Evolutionary conservation across 2,113 vertebrate species (phyloP), one percentile per base, ranked within the genome.

Genomic region (Hylia prasina): DNA sequence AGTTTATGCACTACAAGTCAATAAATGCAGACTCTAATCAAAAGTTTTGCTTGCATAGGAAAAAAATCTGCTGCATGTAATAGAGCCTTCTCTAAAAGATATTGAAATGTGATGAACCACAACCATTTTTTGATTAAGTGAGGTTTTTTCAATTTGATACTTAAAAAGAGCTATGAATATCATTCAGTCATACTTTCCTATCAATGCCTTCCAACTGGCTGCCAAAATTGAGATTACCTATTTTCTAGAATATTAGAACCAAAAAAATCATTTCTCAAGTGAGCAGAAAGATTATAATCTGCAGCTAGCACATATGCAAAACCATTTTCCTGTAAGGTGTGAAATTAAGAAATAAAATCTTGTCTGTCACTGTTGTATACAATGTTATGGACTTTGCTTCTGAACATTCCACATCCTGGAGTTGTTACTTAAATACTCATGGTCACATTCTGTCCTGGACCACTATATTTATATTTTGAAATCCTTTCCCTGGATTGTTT

Each of bases 141-240:
- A 90, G n/a, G 40, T 96, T 97, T 98, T 98, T 98, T 97, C 98
- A 97, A 97, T 98, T 98, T 97, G 87, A 81, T 94, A 92, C 91
- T 98, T 98, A 96, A 96, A 97, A 97, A 91, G 80, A 96, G 65
- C 93, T 97, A 94, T 98, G 97, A 98, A 98, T 98, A 97, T 97
- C 11, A 17, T 97, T 98, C 95, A 53, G 78, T 97, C 94, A 85
- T 87, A 96, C 56, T 95, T 80, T 87, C 94, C 96, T 97, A 97
- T 96, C 97, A 97, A 6, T 90, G 93, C 70, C 24, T 81, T 96
- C 97, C 95, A 95, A 97, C 87, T 93, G 82, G 89, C 84, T 89
- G 68, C 87, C 77, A 91, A 96, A 89, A 76, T 89, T 1, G 53
- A 95, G 89, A 96, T 93, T 82, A 94, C 73, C 72, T 95, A 47